Percentiles rank a stretch among this genome's conserved stretches.
These are phyloP conservation scores for Amiota communis DNA, from an alignment of 2,888 invertebrate genomes.

Conservation along the genomic window DNA sequence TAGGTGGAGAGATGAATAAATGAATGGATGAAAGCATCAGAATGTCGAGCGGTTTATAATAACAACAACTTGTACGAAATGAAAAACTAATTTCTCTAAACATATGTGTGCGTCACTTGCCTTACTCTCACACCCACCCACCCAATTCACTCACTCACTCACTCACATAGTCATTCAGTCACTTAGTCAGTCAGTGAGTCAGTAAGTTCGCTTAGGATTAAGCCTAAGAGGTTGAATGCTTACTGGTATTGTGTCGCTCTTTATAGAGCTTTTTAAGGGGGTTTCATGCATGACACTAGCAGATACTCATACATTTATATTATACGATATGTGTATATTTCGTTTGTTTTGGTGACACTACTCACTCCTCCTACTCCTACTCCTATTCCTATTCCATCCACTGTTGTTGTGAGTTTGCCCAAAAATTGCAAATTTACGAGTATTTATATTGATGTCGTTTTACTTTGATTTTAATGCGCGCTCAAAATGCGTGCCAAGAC, in stretches of 20 bases:
- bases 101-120: constrained; percentile 59
- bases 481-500: constrained; percentile 64
- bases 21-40: too few relatives aligned
- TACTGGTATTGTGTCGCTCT: background rate
- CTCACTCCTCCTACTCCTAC: background rate
- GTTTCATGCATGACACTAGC: background rate
- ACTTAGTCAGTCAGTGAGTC: too few relatives aligned
- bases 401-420: constrained; percentile 42
- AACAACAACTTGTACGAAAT: constrained; percentile 68
- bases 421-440: constrained; percentile 67
- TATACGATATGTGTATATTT: constrained; percentile 19
- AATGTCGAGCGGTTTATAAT: constrained; percentile 40
- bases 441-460: constrained; percentile 69
- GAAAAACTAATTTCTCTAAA: constrained; percentile 69
- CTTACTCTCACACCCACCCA: constrained; percentile 24
- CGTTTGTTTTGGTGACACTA: constrained; percentile 11
- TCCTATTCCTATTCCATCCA: background rate
- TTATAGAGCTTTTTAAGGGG: constrained; percentile 16
- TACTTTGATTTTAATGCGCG: constrained; percentile 67
- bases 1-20: too few relatives aligned
- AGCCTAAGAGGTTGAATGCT: too few relatives aligned
- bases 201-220: too few relatives aligned
- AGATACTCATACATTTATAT: background rate
- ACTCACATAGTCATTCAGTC: constrained; percentile 28
- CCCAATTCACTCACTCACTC: constrained; percentile 26